A percentile compares a stretch with the other conserved stretches of the same genome.
These are phyloP conservation scores for Diplazon laetatorius DNA, from an alignment of 2,888 invertebrate species.

Conservation along the genomic window DNA sequence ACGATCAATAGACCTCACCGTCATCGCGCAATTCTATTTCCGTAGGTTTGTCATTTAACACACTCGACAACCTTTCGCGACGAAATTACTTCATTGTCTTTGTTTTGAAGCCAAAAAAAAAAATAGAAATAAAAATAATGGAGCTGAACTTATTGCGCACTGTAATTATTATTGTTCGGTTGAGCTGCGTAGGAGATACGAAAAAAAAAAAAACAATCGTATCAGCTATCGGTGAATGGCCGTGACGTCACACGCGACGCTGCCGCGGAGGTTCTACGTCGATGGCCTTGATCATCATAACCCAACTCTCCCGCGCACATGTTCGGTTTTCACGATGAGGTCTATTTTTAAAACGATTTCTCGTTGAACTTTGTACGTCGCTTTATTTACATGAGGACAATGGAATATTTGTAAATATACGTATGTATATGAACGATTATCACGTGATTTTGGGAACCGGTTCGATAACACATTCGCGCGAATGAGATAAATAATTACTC, in stretches of 20 bases:
- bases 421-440: too few relatives aligned
- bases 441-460: too few relatives aligned
- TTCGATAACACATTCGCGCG: conserved; percentile 8
- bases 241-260: conserved; percentile 6
- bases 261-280: background rate
- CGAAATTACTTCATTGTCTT: background rate
- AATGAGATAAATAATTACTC: background rate
- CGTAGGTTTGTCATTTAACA: conserved; percentile 2
- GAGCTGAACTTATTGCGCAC: too few relatives aligned
- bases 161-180: background rate
- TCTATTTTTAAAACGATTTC: background rate
- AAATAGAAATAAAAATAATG: background rate
- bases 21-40: conserved; percentile 8
- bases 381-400: too few relatives aligned
- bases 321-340: background rate
- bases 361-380: too few relatives aligned
- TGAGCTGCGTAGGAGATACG: too few relatives aligned
- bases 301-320: background rate
- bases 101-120: background rate
- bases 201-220: conserved; percentile 7
- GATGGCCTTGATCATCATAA: conserved; percentile 33
- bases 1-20: conserved; percentile 49
- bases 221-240: conserved; percentile 27
- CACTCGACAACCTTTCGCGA: background rate
- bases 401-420: too few relatives aligned